These are phyloP conservation scores for Papilio aristodemus DNA, from an alignment of 1,140 invertebrate species.

Conservation along the genomic window DNA sequence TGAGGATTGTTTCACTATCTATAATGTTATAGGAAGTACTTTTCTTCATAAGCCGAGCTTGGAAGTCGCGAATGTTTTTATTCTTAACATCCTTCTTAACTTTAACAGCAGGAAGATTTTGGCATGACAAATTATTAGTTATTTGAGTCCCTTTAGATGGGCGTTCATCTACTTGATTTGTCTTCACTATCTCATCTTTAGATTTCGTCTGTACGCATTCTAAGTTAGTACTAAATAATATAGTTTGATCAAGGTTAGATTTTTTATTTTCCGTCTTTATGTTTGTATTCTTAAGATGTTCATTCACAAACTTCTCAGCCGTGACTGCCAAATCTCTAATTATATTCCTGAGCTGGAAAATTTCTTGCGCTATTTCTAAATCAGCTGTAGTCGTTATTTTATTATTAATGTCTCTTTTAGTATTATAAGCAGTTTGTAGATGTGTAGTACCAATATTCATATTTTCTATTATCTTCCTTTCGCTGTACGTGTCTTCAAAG, in stretches of 20 bases:
- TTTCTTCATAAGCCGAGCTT: constrained; percentile 48
- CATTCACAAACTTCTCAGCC: constrained; percentile 52
- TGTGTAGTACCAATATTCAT: constrained; percentile 38
- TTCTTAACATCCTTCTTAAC: constrained; percentile 51
- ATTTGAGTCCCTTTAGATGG: constrained; percentile 56
- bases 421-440: constrained; percentile 31
- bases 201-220: constrained; percentile 25
- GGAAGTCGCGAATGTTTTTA: constrained; percentile 41
- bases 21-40: constrained; percentile 64
- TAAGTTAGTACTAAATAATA: constrained; percentile 4
- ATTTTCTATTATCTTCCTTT: neutral
- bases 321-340: constrained; percentile 52
- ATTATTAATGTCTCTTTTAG: constrained; percentile 29
- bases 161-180: constrained; percentile 8
- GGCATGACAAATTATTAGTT: constrained; percentile 42
- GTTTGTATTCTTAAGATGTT: constrained; percentile 39
- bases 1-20: constrained; percentile 66
- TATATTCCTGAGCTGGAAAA: constrained; percentile 52
- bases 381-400: constrained; percentile 32
- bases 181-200: constrained; percentile 19
- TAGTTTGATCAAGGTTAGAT: constrained; percentile 23
- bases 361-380: constrained; percentile 51
- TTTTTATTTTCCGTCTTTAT: constrained; percentile 1
- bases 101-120: constrained; percentile 50
- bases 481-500: constrained; percentile 54